Evolutionary conservation across 2,797 vertebrate species (phyloP).

Genomic region (Tinamus major): DNA sequence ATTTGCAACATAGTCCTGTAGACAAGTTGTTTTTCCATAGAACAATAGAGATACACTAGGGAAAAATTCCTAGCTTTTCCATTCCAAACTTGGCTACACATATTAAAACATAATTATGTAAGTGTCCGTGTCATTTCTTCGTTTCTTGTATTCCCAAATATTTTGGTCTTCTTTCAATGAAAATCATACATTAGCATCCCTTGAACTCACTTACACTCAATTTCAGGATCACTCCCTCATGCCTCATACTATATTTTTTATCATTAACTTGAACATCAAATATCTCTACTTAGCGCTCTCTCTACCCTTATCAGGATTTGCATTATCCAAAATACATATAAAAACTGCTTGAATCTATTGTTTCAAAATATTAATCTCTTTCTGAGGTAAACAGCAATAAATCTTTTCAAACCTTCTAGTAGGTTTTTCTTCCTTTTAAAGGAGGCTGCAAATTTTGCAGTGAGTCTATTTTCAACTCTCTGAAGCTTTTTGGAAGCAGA

Average conservation of each 20-base stretch:
- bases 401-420: background rate
- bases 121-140: background rate
- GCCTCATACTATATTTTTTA: background rate
- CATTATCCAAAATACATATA: background rate
- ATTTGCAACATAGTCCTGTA: background rate
- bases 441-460: background rate
- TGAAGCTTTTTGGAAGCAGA: background rate
- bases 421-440: background rate
- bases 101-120: conserved; percentile 33
- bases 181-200: conserved; percentile 51
- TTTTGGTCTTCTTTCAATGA: conserved; percentile 40
- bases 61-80: background rate
- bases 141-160: conserved; percentile 60
- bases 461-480: background rate
- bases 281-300: background rate
- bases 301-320: background rate
- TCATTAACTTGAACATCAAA: background rate
- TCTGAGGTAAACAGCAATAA: background rate
- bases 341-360: background rate
- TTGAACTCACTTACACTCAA: conserved; percentile 46
- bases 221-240: conserved; percentile 10
- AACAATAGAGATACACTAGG: background rate
- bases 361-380: background rate
- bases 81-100: conserved; percentile 12
- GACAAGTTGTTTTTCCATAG: background rate